Evolutionary conservation across 2,113 vertebrate genomes (phyloP), one percentile per base, ranked within the genome.

Genomic region (Pardalotus punctatus): DNA sequence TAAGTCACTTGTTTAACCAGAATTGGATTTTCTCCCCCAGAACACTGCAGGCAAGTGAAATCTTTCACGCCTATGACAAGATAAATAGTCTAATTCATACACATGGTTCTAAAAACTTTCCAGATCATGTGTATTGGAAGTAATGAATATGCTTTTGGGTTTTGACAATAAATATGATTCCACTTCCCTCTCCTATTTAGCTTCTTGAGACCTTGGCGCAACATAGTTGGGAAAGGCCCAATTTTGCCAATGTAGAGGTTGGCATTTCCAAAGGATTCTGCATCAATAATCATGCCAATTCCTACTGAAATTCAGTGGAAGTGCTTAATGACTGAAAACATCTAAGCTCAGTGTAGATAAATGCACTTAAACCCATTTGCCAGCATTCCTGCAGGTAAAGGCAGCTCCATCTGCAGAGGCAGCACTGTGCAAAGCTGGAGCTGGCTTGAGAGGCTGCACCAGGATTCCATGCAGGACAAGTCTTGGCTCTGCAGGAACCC

Each of bases 271-370:
- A 38, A 73, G 81, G 48, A 21, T 36, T 51, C 22, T 40, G 8
- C 0, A 0, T 38, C 20, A 36, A 24, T 64, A 10, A 38, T 15
- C 5, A 0, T 28, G 40, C 57, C 22, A 43, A 0, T 65, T 53
- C 48, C 40, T 67, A 1, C 38, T 36, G 43, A 36, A 79, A 25
- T 64, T 43, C 12, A 17, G 27, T 47, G 45, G 12, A 56, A 79
- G 9, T 45, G 28, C 45, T 28, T 79, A 43, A 85, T 53, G 50
- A 36, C 47, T 62, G 60, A 24, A 47, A 72, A 10, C 11, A 36
- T 24, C 17, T 15, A n/a, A 74, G 47, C 14, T 81, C 65, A 11
- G 0, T 0, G 2, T 29, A 21, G 10, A 38, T 40, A 42, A 94
- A 61, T 60, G 20, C 1, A 0, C 54, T 42, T 31, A 45, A 66